Evolutionary conservation across 2,888 invertebrate species (phyloP).

Genomic region (Tipula unca): DNA sequence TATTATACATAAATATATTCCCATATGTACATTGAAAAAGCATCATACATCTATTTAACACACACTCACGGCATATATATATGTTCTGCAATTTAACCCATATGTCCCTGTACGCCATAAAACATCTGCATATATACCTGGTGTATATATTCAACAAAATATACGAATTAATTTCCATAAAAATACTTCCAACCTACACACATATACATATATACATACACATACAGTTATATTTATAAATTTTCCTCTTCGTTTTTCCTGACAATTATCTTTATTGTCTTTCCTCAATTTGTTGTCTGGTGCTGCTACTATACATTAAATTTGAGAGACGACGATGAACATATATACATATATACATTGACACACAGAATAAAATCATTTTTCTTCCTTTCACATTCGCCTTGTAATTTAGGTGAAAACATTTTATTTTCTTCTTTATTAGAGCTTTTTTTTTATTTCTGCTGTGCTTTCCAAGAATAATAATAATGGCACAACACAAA

Average conservation of each 20-base stretch:
- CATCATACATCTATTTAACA: background rate
- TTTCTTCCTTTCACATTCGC: background rate
- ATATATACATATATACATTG: too few relatives aligned
- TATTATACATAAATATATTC: too few relatives aligned
- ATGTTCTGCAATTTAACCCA: background rate
- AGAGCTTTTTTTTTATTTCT: background rate
- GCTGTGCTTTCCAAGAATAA: background rate
- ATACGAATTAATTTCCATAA: background rate
- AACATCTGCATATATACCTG: background rate
- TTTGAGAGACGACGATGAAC: background rate
- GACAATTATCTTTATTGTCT: conserved; percentile 8
- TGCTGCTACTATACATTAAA: background rate
- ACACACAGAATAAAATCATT: background rate
- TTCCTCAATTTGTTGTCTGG: conserved; percentile 4
- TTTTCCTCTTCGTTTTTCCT: background rate
- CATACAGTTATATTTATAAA: background rate
- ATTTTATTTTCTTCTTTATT: background rate
- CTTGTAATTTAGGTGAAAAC: conserved; percentile 14
- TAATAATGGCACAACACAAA: background rate
- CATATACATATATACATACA: background rate
- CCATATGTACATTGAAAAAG: background rate
- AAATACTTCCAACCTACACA: background rate
- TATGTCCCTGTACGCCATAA: background rate
- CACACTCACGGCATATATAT: background rate
- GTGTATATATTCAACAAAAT: background rate